Conservation (phyloP, 2,113 vertebrate species). For the Oreochromis niloticus region DNA sequence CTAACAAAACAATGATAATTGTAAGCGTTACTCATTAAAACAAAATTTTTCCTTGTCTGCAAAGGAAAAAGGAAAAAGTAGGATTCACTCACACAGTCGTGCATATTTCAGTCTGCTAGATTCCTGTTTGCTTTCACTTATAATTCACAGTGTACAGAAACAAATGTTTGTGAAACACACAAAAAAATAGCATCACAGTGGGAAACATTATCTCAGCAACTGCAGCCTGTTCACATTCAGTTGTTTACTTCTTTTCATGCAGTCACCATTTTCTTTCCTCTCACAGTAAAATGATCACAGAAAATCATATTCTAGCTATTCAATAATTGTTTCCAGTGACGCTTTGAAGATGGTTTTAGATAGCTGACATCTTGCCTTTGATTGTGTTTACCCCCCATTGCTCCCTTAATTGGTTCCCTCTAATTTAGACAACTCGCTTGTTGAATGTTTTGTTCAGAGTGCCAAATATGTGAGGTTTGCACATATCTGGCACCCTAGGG, state of each 20-base stretch:
- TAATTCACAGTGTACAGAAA: background rate
- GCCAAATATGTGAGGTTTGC: background rate
- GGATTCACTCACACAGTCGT: background rate
- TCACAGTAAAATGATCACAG: background rate
- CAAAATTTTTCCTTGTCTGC: background rate
- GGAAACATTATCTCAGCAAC: background rate
- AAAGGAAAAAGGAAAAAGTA: background rate
- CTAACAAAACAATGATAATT: background rate
- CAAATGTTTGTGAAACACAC: background rate
- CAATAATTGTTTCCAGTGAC: background rate
- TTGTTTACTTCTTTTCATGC: background rate
- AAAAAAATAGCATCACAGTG: background rate
- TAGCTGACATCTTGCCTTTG: constrained; percentile 17
- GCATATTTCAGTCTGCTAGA: background rate
- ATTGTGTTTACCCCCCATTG: constrained; percentile 1
- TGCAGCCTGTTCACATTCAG: background rate
- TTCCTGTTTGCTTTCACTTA: background rate
- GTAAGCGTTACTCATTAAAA: background rate
- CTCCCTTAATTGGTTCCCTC: constrained; percentile 1
- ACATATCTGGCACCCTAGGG: background rate
- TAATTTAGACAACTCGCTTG: background rate
- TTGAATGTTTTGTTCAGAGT: background rate
- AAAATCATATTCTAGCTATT: background rate
- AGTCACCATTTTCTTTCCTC: background rate
- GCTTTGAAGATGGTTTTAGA: background rate